These are phyloP conservation scores for Carlito syrichta DNA, from an alignment of 2,113 vertebrate genomes.

Conservation along the genomic window DNA sequence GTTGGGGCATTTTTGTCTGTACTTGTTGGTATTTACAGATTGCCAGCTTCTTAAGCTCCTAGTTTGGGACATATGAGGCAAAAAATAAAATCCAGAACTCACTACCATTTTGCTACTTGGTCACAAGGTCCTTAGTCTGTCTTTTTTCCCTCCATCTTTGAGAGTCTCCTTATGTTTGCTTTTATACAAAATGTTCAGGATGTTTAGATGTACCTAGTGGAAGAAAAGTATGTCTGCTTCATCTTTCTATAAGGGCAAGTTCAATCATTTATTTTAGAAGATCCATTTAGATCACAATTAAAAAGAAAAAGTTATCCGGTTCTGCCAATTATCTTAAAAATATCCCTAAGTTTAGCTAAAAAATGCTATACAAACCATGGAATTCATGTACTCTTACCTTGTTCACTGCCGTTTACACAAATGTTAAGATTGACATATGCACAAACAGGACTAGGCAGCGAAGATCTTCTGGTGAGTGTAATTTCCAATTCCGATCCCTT, in stretches of 20 bases:
- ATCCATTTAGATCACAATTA: not conserved
- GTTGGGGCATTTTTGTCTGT: not conserved
- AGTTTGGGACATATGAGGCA: not conserved
- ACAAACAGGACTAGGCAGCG: slow-evolving; percentile 85
- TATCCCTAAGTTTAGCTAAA: not conserved
- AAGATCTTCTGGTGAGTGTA: slow-evolving; percentile 87
- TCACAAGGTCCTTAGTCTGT: not conserved
- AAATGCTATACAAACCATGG: not conserved
- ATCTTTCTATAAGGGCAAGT: not conserved
- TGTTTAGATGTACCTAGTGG: not conserved
- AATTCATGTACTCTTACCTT: slow-evolving; percentile 86
- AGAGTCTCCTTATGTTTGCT: not conserved
- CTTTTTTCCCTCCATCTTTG: not conserved
- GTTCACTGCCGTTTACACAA: slow-evolving; percentile 85
- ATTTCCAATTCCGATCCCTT: slow-evolving; percentile 95
- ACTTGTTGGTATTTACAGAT: not conserved
- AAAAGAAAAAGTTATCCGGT: not conserved
- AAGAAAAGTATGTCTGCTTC: not conserved
- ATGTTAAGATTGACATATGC: slow-evolving; percentile 92
- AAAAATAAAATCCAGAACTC: not conserved
- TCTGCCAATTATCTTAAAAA: not conserved
- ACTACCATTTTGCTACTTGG: not conserved
- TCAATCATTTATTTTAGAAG: not conserved
- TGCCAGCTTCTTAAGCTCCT: not conserved
- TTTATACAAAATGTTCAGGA: not conserved